Base-by-base conservation (phyloP, 2,113 vertebrate genomes). In the Butastur rufipennis region DNA sequence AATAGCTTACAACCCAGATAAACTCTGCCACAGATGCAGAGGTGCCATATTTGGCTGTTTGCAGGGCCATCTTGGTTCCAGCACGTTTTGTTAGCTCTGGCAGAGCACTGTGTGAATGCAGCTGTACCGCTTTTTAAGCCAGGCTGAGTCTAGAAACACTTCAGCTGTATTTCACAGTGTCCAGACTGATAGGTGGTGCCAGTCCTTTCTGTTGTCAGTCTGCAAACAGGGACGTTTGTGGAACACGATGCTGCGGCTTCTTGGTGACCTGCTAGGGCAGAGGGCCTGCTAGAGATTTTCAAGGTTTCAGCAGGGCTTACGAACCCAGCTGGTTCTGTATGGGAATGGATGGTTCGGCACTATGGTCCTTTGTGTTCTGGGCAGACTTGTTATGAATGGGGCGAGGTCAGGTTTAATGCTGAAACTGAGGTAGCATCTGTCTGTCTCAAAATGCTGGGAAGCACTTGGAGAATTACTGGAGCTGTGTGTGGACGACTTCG, bases 91-190 rank as follows among this genome's bases (percentile, higher is more conserved):
- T 75, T 73, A 72, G 58, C 50, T 61, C 55, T 68, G 53, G 26
- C 81, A n/a, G 38, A 42, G 40, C 13, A 7, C n/a, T 68, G 29
- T 2, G 9, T 55, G 43, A 63, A 7, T 36, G 25, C 34, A 43
- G 29, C 53, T 91, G 34, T 40, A 10, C 31, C 1, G 0, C 6
- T 23, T 17, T 21, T 67, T 43, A 78, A 84, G 36, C 45, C 65
- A 82, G 29, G 13, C 25, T 45, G 43, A 70, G 38, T 34, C 59
- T 53, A 36, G 50, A 56, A 70, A 43, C 14, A n/a, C 10, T 59
- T 68, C 0, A 0, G 0, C 15, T 73, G 12, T 87, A 36, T 56
- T 90, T 84, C 63, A 25, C 17, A 11, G 38, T 13, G 11, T 70
- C 61, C 42, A 40, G 70, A 13, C 38, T 1, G 1, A 20, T 21